Evolutionary conservation across 2,797 vertebrate genomes (phyloP).

Genomic region (Hypotaenidia philippensis): DNA sequence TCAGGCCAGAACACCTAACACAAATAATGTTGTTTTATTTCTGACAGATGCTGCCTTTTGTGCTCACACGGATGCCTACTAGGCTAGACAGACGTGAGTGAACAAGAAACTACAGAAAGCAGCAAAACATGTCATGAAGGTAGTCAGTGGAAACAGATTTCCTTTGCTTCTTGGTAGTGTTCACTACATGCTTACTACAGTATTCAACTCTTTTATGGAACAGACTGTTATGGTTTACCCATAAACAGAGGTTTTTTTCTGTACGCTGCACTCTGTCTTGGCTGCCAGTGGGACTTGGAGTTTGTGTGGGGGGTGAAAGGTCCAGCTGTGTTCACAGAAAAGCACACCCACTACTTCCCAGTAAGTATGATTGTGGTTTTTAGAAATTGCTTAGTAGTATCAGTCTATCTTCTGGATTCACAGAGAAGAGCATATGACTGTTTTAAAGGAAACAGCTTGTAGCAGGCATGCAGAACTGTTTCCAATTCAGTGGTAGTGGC

Average conservation of each 20-base stretch:
- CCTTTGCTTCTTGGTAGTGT: not conserved
- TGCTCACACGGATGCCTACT: not conserved
- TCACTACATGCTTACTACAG: not conserved
- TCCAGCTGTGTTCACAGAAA: not conserved
- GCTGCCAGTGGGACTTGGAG: not conserved
- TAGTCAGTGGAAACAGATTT: not conserved
- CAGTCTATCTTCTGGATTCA: not conserved
- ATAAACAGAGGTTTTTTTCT: not conserved
- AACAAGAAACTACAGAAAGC: not conserved
- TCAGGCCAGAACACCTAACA: not conserved
- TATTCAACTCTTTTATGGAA: not conserved
- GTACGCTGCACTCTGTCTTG: accelerated
- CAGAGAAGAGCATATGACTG: not conserved
- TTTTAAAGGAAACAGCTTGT: not conserved
- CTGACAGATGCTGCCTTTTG: not conserved
- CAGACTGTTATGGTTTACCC: not conserved
- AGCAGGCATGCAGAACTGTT: not conserved
- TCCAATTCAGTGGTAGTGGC: not conserved
- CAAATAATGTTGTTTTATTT: not conserved
- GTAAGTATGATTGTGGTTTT: not conserved
- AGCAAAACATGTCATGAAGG: not conserved
- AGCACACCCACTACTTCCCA: not conserved
- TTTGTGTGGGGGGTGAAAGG: not conserved
- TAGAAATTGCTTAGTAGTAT: not conserved
- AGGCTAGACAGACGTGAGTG: not conserved